Evolutionary conservation across 2,888 invertebrate genomes (phyloP), one percentile per base, ranked within the genome.

Genomic region (Tachina grossa): DNA sequence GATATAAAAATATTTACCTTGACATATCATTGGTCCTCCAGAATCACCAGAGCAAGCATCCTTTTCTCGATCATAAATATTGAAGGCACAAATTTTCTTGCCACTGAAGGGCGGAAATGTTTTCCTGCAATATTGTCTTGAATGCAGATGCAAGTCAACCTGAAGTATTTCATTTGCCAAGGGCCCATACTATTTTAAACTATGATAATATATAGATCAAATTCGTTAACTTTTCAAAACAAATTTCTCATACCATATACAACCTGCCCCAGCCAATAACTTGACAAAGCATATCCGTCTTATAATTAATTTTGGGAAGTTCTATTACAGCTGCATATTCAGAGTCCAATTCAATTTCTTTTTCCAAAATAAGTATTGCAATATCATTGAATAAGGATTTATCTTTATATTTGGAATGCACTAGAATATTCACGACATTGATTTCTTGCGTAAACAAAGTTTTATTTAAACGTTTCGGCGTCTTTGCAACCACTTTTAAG

Each of bases 21-120:
- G 14, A 45, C 89, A 88, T 1, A 90, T 80, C 2, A 90, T 49
- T 0, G 90, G 90, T 0, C 90, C 91, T 1, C 91, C 90, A 0
- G 91, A 90, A 65, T 90, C 91, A 0, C 90, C 90, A 8, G 87
- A 85, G 39, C 90, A 90, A 63, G 87, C 85, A 71, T 89, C 89
- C 41, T 87, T 88, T 41, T 88, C 88, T 8, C 16, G 47, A 61
- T 88, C 78, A 1, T 43, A 22, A 0, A 14, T 11, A 76, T 88
- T 85, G 1, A 76, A 80, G 9, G 90, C 90, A 45, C 91, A 90
- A 0, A 90, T 9, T 88, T 88, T 89, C 22, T 88, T 89, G 2
- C 14, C 59, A 9, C 10, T 14, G 14, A 87, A 86, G 6, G 22
- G 39, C 0, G 78, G 83, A 16, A 22, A 65, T 14, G 6, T 61